Percentiles rank a stretch among this genome's conserved stretches.
Evolutionary conservation across 2,113 vertebrate species (phyloP).

Genomic region (Aphyosemion australe): DNA sequence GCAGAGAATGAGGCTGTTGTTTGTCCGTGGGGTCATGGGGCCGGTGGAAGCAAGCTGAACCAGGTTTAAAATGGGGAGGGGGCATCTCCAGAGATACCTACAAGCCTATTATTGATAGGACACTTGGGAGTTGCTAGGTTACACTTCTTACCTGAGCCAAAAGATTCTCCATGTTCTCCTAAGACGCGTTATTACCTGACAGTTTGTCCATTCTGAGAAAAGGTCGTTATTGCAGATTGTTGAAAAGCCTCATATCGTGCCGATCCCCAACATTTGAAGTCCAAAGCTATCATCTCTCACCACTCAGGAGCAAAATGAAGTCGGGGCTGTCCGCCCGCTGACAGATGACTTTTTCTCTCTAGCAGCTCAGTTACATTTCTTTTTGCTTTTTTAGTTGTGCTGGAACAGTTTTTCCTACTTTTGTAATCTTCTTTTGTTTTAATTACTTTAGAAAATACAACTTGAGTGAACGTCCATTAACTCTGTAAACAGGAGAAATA

Average conservation of each 20-base stretch:
- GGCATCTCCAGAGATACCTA: conserved; percentile 78
- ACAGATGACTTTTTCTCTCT: conserved; percentile 46
- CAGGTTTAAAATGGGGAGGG: conserved; percentile 50
- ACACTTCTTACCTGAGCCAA: conserved; percentile 67
- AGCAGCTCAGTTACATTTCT: neutral
- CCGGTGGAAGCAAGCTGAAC: conserved; percentile 72
- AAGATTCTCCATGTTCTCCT: conserved; percentile 58
- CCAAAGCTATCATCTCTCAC: conserved; percentile 61
- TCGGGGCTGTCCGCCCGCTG: conserved; percentile 38
- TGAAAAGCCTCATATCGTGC: conserved; percentile 75
- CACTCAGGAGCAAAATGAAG: conserved; percentile 58
- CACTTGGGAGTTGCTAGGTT: conserved; percentile 60
- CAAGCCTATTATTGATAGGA: conserved; percentile 62
- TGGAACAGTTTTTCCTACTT: conserved; percentile 14
- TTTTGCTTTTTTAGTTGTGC: conserved; percentile 1
- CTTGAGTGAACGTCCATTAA: conserved; percentile 9
- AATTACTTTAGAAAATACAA: neutral
- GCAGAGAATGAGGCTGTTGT: conserved; percentile 82
- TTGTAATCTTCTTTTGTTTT: neutral
- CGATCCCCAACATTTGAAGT: conserved; percentile 60
- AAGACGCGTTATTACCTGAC: conserved; percentile 48
- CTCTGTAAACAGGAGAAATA: conserved; percentile 37
- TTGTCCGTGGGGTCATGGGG: conserved; percentile 69
- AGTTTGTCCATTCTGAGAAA: conserved; percentile 58
- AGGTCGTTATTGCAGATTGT: conserved; percentile 73